A percentile compares a stretch with the other conserved stretches of the same genome.
Conservation (phyloP, 2,113 vertebrate species). For the Phaethon lepturus region DNA sequence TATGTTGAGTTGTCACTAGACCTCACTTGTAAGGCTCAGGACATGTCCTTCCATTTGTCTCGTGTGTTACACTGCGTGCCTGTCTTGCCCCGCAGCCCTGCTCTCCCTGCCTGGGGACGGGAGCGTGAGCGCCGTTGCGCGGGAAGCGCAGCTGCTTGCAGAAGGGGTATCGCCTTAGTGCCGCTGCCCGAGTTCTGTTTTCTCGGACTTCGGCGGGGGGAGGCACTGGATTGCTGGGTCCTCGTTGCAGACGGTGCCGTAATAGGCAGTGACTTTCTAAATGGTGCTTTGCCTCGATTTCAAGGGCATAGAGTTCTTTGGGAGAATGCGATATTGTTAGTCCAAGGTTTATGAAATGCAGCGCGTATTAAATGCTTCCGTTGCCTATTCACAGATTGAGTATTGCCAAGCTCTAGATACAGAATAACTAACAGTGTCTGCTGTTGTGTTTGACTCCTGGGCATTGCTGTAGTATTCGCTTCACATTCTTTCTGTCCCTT, state of each 20-base stretch:
- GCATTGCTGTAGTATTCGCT: neutral
- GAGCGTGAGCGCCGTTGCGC: neutral
- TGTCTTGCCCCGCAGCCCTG: neutral
- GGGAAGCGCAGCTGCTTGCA: neutral
- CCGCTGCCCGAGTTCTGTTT: neutral
- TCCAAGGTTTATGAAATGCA: neutral
- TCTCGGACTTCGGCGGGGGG: neutral
- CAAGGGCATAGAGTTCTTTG: neutral
- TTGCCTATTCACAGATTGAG: neutral
- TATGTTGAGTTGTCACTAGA: neutral
- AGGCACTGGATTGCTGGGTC: neutral
- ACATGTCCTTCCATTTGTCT: neutral
- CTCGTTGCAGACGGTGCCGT: neutral
- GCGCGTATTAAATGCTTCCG: neutral
- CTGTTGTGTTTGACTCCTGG: neutral
- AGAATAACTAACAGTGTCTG: neutral
- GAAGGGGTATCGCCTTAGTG: rapidly evolving
- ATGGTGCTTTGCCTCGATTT: neutral
- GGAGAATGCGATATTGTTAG: neutral
- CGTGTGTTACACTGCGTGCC: rapidly evolving
- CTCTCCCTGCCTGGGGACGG: neutral
- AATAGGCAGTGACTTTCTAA: neutral
- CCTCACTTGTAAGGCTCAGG: neutral
- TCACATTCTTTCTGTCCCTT: neutral
- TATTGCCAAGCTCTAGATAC: neutral